Evolutionary conservation across 2,113 vertebrate species (phyloP).

Genomic region (Phalacrocorax aristotelis): DNA sequence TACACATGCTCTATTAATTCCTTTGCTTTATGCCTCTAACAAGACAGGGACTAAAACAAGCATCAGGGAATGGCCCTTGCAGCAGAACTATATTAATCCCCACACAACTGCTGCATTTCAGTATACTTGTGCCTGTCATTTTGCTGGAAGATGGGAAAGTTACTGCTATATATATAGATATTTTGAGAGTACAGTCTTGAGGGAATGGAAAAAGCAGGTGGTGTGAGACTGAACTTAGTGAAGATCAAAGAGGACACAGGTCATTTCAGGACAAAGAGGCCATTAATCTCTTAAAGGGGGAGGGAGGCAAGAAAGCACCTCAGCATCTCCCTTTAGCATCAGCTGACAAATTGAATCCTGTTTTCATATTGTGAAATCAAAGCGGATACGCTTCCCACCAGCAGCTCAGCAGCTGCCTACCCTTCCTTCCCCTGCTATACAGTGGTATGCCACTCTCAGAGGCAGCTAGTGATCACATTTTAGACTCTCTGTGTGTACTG

Average conservation of each 20-base stretch:
- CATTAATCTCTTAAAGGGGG: neutral
- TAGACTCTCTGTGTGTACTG: accelerated
- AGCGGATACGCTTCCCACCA: neutral
- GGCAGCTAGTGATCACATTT: neutral
- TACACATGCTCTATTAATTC: neutral
- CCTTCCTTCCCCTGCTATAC: neutral
- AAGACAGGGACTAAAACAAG: neutral
- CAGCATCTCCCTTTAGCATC: neutral
- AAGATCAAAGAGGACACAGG: constrained; percentile 12
- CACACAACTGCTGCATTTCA: neutral
- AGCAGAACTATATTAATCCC: neutral
- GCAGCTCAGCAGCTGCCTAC: neutral
- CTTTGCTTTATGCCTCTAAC: neutral
- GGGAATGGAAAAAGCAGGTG: constrained; percentile 7
- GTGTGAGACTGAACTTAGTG: neutral
- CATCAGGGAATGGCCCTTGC: neutral
- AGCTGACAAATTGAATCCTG: neutral
- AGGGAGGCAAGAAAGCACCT: constrained; percentile 25
- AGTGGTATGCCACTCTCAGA: neutral
- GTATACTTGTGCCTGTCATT: accelerated
- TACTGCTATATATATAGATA: neutral
- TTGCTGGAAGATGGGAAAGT: neutral
- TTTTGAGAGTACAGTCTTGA: neutral
- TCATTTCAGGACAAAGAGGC: constrained; percentile 16
- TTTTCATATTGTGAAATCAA: neutral